phyloP scores from a whole-genome alignment of 2,888 invertebrate species.

The Xanthia togata region DNA sequence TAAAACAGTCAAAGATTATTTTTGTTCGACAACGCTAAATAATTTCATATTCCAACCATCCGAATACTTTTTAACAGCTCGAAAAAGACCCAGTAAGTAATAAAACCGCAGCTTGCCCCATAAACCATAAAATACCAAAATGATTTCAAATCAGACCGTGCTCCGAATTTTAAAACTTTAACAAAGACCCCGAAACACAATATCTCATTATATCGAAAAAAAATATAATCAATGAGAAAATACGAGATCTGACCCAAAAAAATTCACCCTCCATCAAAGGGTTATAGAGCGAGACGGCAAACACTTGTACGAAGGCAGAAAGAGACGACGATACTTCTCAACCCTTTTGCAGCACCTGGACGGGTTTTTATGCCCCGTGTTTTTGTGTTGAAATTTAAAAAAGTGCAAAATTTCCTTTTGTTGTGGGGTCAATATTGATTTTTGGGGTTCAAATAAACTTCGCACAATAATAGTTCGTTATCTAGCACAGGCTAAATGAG shows the following conservation, averaged over 20 bases:
- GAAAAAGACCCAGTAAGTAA: conserved; percentile 37
- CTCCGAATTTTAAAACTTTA: conserved; percentile 76
- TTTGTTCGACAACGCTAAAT: background rate
- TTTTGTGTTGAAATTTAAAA: conserved; percentile 85
- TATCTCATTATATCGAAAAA: conserved; percentile 88
- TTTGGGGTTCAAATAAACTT: conserved; percentile 79
- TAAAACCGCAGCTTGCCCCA: conserved; percentile 62
- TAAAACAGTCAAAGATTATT: background rate
- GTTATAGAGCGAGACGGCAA: conserved; percentile 80
- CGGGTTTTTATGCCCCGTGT: conserved; percentile 75
- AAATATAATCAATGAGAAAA: conserved; percentile 86
- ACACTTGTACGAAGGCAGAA: conserved; percentile 66
- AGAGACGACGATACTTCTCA: conserved; percentile 72
- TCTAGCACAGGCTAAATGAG: conserved; percentile 80
- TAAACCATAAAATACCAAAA: conserved; percentile 67
- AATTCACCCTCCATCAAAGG: conserved; percentile 84
- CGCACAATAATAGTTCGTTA: conserved; percentile 87
- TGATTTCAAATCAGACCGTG: conserved; percentile 70
- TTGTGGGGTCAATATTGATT: conserved; percentile 89
- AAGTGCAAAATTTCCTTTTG: conserved; percentile 87
- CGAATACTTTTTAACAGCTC: conserved; percentile 38
- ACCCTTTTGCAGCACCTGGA: conserved; percentile 89
- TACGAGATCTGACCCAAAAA: conserved; percentile 88
- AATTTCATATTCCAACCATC: background rate
- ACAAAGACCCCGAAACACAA: conserved; percentile 85